These are phyloP conservation scores for Acropternis orthonyx DNA, from an alignment of 2,797 vertebrate species.

Conservation along the genomic window DNA sequence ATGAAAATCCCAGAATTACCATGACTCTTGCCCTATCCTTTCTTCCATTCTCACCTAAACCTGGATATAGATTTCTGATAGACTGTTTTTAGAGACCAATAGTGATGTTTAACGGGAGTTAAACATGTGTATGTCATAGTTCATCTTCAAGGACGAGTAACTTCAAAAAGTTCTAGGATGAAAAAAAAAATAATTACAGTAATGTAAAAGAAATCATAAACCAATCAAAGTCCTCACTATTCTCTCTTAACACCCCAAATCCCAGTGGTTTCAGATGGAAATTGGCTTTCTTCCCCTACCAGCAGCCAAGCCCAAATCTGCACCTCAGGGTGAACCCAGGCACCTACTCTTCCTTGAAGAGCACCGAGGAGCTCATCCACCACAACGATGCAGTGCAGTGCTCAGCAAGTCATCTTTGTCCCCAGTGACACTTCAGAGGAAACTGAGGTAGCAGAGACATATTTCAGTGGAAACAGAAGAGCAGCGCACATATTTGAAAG, in stretches of 20 bases:
- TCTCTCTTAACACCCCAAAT: neutral
- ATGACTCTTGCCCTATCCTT: neutral
- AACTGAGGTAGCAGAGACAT: neutral
- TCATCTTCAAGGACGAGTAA: neutral
- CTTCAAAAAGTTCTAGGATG: neutral
- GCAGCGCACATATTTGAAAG: neutral
- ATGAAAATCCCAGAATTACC: neutral
- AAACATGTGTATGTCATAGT: neutral
- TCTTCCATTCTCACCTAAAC: neutral
- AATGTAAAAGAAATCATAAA: neutral
- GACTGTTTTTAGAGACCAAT: neutral
- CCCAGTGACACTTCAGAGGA: neutral
- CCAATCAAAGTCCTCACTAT: neutral
- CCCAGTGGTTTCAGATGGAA: neutral
- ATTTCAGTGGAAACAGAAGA: neutral
- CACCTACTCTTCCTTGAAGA: neutral
- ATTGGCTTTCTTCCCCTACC: neutral
- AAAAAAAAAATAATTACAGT: neutral
- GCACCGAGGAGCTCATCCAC: neutral
- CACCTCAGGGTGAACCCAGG: neutral
- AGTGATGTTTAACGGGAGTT: neutral
- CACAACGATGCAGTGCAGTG: fast-evolving
- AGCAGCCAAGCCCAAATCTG: neutral
- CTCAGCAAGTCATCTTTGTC: neutral
- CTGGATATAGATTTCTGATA: neutral